These are phyloP conservation scores for Zelostemma sp. DNA, from an alignment of 1,140 invertebrate species.

Conservation along the genomic window DNA sequence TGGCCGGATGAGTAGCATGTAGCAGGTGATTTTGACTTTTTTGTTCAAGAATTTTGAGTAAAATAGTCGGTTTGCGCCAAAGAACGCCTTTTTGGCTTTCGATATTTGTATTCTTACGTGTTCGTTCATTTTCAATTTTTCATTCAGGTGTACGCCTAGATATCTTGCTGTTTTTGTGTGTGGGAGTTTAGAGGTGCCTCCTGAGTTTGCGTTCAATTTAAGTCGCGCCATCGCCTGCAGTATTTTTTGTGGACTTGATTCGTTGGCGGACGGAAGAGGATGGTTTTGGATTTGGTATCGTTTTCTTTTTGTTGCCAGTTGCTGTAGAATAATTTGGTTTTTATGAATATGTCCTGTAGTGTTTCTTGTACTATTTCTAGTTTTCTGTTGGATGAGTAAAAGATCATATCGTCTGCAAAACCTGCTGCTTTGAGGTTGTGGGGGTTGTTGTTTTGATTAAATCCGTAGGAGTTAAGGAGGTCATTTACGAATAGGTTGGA, in stretches of 20 bases:
- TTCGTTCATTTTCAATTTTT: constrained; percentile 20
- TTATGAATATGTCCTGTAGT: constrained; percentile 15
- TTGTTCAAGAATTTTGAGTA: constrained; percentile 19
- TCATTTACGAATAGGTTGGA: constrained; percentile 11
- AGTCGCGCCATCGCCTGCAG: constrained; percentile 20
- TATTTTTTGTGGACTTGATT: background rate
- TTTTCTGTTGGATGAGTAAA: constrained; percentile 7
- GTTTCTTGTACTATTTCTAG: constrained; percentile 4
- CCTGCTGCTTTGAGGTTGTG: constrained; percentile 3
- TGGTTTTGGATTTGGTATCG: constrained; percentile 32
- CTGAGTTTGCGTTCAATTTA: constrained; percentile 3
- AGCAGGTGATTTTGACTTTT: constrained; percentile 43
- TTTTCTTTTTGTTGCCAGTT: constrained; percentile 38
- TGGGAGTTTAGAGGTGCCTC: constrained; percentile 5
- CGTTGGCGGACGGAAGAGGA: constrained; percentile 22
- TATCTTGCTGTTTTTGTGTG: constrained; percentile 35
- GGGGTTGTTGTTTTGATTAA: background rate
- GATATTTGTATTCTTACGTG: constrained; percentile 28
- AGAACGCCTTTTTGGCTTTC: constrained; percentile 38
- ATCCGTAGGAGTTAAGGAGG: background rate
- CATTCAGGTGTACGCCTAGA: constrained; percentile 33
- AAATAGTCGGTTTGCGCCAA: constrained; percentile 19
- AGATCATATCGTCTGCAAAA: constrained; percentile 31
- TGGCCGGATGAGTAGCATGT: constrained; percentile 34
- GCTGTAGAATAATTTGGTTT: constrained; percentile 8